Evolutionary conservation across 2,113 vertebrate genomes (phyloP).

Genomic region (Oplegnathus fasciatus): DNA sequence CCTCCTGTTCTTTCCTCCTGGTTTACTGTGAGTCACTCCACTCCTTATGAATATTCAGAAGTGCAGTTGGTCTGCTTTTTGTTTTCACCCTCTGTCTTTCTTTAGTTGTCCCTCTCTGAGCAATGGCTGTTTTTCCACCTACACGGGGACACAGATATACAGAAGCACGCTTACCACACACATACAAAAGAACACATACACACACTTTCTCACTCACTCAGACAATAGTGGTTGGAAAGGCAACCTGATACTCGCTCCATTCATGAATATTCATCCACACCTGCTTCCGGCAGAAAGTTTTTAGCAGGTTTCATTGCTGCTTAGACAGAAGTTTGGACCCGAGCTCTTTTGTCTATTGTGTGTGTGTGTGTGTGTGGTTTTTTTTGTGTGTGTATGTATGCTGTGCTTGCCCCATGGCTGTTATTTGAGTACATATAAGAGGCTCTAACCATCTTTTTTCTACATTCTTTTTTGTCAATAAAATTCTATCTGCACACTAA

Average conservation of each 20-base stretch:
- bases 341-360: constrained; percentile 46
- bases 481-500: constrained; percentile 21
- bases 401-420: constrained; percentile 18
- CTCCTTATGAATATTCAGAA: constrained; percentile 77
- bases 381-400: constrained; percentile 27
- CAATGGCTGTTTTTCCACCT: constrained; percentile 76
- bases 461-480: constrained; percentile 13
- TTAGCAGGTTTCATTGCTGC: constrained; percentile 71
- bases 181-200: constrained; percentile 3
- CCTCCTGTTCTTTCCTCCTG: constrained; percentile 37
- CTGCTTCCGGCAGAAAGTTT: constrained; percentile 79
- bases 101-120: constrained; percentile 64
- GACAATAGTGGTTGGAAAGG: constrained; percentile 68
- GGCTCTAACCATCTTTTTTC: constrained; percentile 31
- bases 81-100: constrained; percentile 65
- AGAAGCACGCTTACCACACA: constrained; percentile 27
- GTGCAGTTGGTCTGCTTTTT: constrained; percentile 59
- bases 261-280: constrained; percentile 86
- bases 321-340: constrained; percentile 73
- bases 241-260: constrained; percentile 52
- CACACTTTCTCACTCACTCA: constrained; percentile 39
- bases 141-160: constrained; percentile 56
- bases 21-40: constrained; percentile 50
- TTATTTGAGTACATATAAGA: constrained; percentile 21
- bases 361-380: constrained; percentile 21